A percentile compares a stretch with the other conserved stretches of the same genome.
These are phyloP conservation scores for Aricia agestis DNA, from an alignment of 1,140 invertebrate genomes.

Conservation along the genomic window DNA sequence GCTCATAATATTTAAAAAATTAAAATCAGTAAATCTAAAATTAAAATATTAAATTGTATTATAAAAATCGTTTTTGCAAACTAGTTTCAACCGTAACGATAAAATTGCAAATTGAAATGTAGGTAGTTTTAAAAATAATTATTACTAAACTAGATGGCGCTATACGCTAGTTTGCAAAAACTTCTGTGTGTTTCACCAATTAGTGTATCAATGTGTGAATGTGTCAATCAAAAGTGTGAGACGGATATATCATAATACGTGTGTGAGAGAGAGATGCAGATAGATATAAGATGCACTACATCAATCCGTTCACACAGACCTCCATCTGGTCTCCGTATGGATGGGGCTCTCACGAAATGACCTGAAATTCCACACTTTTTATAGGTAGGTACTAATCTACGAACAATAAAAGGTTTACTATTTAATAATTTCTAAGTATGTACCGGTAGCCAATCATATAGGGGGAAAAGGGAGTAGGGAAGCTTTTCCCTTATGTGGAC, in stretches of 20 bases:
- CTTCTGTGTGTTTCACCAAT: constrained; percentile 18
- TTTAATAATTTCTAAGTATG: neutral
- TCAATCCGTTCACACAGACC: constrained; percentile 72
- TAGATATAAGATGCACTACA: constrained; percentile 67
- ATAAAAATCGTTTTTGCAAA: neutral
- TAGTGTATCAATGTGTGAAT: constrained; percentile 17
- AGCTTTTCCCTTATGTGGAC: neutral
- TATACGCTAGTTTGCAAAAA: constrained; percentile 6
- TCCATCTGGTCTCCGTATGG: constrained; percentile 56
- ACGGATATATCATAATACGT: constrained; percentile 43
- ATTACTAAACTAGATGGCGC: constrained; percentile 1
- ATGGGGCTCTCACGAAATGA: constrained; percentile 70
- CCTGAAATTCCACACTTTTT: constrained; percentile 64
- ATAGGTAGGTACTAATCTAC: constrained; percentile 24
- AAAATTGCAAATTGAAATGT: neutral
- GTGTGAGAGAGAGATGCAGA: constrained; percentile 68
- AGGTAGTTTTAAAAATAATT: neutral
- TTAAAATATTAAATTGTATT: neutral
- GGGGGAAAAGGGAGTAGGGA: neutral
- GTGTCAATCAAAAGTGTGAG: constrained; percentile 27
- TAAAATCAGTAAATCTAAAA: neutral
- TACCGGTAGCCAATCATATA: neutral
- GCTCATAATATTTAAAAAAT: neutral
- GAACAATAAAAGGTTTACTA: too few relatives aligned
- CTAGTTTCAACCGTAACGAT: neutral